These are phyloP conservation scores for Caenorhabditis auriculariae DNA, from an alignment of 2,888 invertebrate genomes.

Conservation along the genomic window DNA sequence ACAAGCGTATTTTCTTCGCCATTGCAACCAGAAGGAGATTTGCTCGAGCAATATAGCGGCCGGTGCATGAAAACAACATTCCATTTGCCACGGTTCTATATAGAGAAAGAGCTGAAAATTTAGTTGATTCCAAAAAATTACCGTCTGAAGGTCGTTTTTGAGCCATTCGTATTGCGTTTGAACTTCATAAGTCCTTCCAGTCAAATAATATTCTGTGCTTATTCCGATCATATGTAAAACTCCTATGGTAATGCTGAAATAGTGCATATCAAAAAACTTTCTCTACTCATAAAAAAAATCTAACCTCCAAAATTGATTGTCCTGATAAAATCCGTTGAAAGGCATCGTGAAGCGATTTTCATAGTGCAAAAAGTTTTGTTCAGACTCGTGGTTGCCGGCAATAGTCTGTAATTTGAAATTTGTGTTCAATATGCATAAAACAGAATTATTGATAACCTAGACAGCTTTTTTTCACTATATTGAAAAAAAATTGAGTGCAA, in stretches of 20 bases:
- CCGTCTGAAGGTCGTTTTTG: slow-evolving; percentile 39
- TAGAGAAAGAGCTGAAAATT: neutral
- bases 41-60: slow-evolving; percentile 84
- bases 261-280: no score
- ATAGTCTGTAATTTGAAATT: slow-evolving; percentile 65
- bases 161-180: slow-evolving; percentile 54
- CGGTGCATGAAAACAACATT: slow-evolving; percentile 81
- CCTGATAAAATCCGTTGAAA: slow-evolving; percentile 65
- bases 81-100: slow-evolving; percentile 73
- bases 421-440: no score
- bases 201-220: slow-evolving; percentile 85
- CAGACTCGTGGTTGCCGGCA: slow-evolving; percentile 70
- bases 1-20: slow-evolving; percentile 7
- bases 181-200: slow-evolving; percentile 82
- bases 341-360: slow-evolving; percentile 89
- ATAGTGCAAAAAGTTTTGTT: slow-evolving; percentile 93
- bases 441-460: no score
- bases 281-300: no score
- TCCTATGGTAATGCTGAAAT: slow-evolving; percentile 75
- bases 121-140: slow-evolving; percentile 19
- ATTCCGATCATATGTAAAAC: slow-evolving; percentile 86
- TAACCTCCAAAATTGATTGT: slow-evolving; percentile 40
- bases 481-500: no score
- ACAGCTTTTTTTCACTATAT: no score
- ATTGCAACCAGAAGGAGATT: slow-evolving; percentile 62